Conservation (phyloP, 2,888 invertebrate genomes). For the Nomada flava region DNA sequence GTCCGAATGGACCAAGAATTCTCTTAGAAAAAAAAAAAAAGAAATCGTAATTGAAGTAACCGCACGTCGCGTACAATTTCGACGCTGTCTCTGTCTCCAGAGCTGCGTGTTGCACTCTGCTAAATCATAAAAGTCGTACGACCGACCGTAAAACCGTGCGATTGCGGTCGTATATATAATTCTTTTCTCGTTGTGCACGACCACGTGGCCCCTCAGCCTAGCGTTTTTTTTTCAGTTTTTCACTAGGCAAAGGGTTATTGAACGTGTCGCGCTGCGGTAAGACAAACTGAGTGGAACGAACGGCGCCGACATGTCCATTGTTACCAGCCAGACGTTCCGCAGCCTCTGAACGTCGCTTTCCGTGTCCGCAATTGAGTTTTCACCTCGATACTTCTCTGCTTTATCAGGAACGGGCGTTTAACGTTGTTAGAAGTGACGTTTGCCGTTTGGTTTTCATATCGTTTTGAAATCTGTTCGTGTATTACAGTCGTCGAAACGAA, state of each 20-base stretch:
- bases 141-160: slow-evolving; percentile 48
- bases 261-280: slow-evolving; percentile 49
- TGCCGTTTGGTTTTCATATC: not conserved
- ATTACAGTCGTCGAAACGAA: not conserved
- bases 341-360: slow-evolving; percentile 14
- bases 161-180: slow-evolving; percentile 56
- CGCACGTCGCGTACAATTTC: slow-evolving; percentile 41
- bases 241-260: slow-evolving; percentile 56
- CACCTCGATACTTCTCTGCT: slow-evolving; percentile 7
- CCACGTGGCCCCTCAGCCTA: slow-evolving; percentile 43
- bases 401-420: slow-evolving; percentile 2
- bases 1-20: not conserved
- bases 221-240: slow-evolving; percentile 54
- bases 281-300: slow-evolving; percentile 60
- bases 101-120: slow-evolving; percentile 15
- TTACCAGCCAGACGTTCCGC: slow-evolving; percentile 34
- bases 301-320: slow-evolving; percentile 53
- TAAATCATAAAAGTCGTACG: slow-evolving; percentile 57
- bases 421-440: not conserved
- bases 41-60: slow-evolving; percentile 19
- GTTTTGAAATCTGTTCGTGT: not conserved
- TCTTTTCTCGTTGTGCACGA: slow-evolving; percentile 51
- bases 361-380: slow-evolving; percentile 21
- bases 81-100: slow-evolving; percentile 23
- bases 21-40: not conserved